Conservation (phyloP, 2,113 vertebrate genomes). For the Mobula hypostoma region DNA sequence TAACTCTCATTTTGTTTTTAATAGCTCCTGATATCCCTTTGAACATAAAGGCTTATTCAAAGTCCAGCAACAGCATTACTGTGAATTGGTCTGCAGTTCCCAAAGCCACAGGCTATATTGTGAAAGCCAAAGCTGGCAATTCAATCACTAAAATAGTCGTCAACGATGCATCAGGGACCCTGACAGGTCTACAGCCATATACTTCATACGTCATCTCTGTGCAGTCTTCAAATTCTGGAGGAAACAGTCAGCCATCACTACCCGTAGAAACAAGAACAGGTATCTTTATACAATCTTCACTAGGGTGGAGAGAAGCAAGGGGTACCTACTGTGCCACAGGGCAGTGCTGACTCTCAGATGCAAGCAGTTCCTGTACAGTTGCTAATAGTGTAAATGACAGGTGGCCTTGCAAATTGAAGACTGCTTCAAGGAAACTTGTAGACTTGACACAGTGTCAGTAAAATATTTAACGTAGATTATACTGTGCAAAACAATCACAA, state of each 20-base stretch:
- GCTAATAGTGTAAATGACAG: not conserved
- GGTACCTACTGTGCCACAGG: not conserved
- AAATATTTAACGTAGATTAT: not conserved
- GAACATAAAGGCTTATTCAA: conserved; percentile 75
- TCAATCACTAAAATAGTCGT: conserved; percentile 65
- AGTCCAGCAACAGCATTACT: conserved; percentile 78
- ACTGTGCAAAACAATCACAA: not conserved
- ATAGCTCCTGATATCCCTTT: conserved; percentile 72
- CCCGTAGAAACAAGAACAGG: conserved; percentile 70
- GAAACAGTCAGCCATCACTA: conserved; percentile 72
- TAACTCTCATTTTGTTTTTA: conserved; percentile 18
- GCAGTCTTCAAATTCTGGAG: conserved; percentile 70
- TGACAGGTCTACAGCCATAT: conserved; percentile 64
- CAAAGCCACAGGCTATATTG: conserved; percentile 71
- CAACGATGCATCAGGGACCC: conserved; percentile 64
- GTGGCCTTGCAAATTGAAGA: not conserved
- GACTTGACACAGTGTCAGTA: too few relatives aligned
- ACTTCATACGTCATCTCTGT: conserved; percentile 71
- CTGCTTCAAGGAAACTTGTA: not conserved
- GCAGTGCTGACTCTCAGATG: not conserved
- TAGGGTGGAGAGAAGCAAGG: not conserved
- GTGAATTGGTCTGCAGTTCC: conserved; percentile 70
- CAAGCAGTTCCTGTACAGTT: not conserved
- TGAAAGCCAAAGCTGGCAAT: conserved; percentile 61
- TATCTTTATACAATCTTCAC: conserved; percentile 45